Base-by-base conservation (phyloP, 37 sponge, comb jelly and placozoan species). In the Diacarnus erythraeanus region DNA sequence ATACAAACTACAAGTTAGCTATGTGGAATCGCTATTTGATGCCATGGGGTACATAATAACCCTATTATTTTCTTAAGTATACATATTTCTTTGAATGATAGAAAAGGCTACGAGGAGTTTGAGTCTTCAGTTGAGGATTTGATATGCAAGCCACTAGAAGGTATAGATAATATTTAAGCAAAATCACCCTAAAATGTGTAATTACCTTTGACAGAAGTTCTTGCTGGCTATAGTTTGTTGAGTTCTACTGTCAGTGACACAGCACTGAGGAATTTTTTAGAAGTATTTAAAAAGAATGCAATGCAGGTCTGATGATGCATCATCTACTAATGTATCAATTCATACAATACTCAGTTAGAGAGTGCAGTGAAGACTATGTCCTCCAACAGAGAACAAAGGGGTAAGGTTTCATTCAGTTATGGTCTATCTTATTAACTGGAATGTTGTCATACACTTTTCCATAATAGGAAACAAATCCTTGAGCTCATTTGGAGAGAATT, bases 51-150 rank as follows among this genome's bases (percentile, higher is more conserved):
- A 41, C 4, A 64, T 64, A 64, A n/a, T n/a, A n/a, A n/a, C n/a
- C n/a, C n/a, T n/a, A n/a, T n/a, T n/a, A n/a, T n/a, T n/a, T n/a
- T n/a, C 65, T 27, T 27, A 10, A 21, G 10, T 30, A 21, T 54
- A 54, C 57, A 54, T 54, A 54, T 54, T 54, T 21, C 18, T 54
- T 12, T 18, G 18, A 12, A 54, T 54, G 57, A 34, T 31, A 87
- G 87, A 51, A 26, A 59, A 37, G 87, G 82, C 31, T 87, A 87
- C 44, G 47, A 80, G 61, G 37, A 22, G 20, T 87, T 87, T 77
- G 80, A 80, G 38, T 26, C 43, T 30, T 76, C 76, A 10, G 63
- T 81, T 20, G 66, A 74, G 20, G 61, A 75, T 31, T 9, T 38
- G 3, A 20, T 87, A 39, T 81, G 74, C 43, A 17, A 57, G 22